phyloP scores from a whole-genome alignment of 1,140 invertebrate species.

The Diploscapter pachys region DNA sequence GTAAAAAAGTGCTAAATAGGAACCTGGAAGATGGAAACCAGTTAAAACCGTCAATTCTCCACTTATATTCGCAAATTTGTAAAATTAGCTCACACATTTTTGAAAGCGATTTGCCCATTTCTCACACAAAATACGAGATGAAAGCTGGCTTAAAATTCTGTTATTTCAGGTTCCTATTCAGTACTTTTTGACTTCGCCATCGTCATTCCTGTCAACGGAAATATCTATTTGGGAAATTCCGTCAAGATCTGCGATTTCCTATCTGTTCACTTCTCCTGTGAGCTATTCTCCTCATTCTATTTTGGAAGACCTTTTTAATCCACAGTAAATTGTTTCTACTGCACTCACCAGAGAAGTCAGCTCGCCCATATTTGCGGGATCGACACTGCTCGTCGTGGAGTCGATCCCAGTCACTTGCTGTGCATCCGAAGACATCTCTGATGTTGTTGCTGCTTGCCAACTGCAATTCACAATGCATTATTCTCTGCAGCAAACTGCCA shows the following conservation, averaged over 20 bases:
- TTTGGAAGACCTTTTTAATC: not conserved
- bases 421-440: too few species aligned
- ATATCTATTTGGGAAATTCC: not conserved
- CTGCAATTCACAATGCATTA: too few species aligned
- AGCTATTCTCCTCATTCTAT: not conserved
- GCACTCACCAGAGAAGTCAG: conserved; percentile 24
- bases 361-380: conserved; percentile 9
- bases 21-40: too few species aligned
- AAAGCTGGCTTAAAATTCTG: not conserved
- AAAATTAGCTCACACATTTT: too few species aligned
- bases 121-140: too few species aligned
- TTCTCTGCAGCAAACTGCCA: too few species aligned
- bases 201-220: not conserved
- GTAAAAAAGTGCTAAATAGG: too few species aligned
- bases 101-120: too few species aligned
- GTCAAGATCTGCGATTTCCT: not conserved
- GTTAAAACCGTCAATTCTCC: too few species aligned
- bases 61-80: too few species aligned
- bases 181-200: not conserved
- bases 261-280: not conserved
- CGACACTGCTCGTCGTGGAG: not conserved
- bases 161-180: not conserved
- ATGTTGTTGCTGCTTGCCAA: too few species aligned
- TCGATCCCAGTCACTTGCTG: too few species aligned
- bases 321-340: not conserved